These are phyloP conservation scores for Orchestes rusci DNA, from an alignment of 2,888 invertebrate species.

Conservation along the genomic window DNA sequence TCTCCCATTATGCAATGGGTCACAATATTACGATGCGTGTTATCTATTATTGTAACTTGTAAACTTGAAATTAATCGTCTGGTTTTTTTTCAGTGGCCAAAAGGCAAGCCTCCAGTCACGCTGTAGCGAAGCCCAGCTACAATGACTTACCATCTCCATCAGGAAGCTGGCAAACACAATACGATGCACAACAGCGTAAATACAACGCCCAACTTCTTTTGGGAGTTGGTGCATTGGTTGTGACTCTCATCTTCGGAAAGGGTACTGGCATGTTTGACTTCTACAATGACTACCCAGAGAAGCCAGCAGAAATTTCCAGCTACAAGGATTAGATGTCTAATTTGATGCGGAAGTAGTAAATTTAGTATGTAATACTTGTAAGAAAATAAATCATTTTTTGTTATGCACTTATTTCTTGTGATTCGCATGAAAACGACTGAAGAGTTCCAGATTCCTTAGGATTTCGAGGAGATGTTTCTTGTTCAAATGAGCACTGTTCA, in stretches of 20 bases:
- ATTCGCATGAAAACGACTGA: no score
- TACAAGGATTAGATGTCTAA: constrained; percentile 29
- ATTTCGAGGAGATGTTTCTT: no score
- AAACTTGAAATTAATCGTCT: no score
- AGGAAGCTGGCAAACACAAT: constrained; percentile 68
- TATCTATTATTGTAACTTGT: background rate
- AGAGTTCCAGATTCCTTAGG: no score
- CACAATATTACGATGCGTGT: no score
- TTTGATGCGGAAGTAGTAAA: constrained; percentile 9
- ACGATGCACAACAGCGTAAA: constrained; percentile 58
- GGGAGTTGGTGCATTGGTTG: constrained; percentile 49
- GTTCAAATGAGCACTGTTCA: no score
- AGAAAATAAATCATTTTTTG: background rate
- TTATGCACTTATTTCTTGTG: no score
- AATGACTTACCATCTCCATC: constrained; percentile 71
- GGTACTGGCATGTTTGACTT: constrained; percentile 55
- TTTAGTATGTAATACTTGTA: constrained; percentile 7
- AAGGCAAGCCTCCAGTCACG: constrained; percentile 23
- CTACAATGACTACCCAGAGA: constrained; percentile 55
- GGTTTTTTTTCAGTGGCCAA: constrained; percentile 22
- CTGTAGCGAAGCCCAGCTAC: constrained; percentile 47
- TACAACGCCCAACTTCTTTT: constrained; percentile 59
- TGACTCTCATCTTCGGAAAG: constrained; percentile 50
- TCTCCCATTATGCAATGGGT: no score
- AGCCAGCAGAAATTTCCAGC: constrained; percentile 33